These are phyloP conservation scores for Diglossa cyanea DNA, from an alignment of 2,797 vertebrate species.

Conservation along the genomic window DNA sequence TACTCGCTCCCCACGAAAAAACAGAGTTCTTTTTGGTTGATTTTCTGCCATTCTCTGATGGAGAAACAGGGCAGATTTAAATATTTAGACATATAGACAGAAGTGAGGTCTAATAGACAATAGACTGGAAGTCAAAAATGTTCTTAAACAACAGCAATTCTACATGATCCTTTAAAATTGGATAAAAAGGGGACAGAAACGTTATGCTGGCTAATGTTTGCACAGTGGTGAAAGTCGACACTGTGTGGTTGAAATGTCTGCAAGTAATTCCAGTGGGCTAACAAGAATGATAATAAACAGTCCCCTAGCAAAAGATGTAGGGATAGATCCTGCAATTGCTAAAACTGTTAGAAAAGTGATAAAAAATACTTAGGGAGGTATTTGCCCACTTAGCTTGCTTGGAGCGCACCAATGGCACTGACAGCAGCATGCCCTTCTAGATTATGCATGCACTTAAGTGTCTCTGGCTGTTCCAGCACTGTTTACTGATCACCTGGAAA, in stretches of 20 bases:
- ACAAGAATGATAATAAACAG: background rate
- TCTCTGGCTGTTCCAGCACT: background rate
- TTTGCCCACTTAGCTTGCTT: background rate
- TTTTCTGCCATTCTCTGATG: slow-evolving; percentile 76
- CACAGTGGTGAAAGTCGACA: background rate
- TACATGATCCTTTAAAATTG: background rate
- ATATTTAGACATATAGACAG: background rate
- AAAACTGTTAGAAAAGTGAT: background rate
- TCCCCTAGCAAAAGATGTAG: background rate
- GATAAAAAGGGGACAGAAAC: background rate
- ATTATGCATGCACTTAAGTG: background rate
- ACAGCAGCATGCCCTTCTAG: background rate
- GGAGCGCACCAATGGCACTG: background rate
- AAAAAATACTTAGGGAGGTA: background rate
- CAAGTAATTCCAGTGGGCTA: background rate
- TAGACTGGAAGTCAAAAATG: background rate
- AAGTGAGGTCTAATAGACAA: background rate
- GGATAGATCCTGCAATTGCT: background rate
- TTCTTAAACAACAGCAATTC: background rate
- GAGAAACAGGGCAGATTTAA: background rate
- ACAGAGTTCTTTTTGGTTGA: slow-evolving; percentile 63
- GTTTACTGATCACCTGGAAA: background rate
- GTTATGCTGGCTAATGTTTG: background rate
- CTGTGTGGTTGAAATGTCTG: background rate
- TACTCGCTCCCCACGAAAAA: slow-evolving; percentile 82